A percentile compares a stretch with the other conserved stretches of the same genome.
phyloP scores from a whole-genome alignment of 2,888 invertebrate species.

The Clivina fossor region DNA sequence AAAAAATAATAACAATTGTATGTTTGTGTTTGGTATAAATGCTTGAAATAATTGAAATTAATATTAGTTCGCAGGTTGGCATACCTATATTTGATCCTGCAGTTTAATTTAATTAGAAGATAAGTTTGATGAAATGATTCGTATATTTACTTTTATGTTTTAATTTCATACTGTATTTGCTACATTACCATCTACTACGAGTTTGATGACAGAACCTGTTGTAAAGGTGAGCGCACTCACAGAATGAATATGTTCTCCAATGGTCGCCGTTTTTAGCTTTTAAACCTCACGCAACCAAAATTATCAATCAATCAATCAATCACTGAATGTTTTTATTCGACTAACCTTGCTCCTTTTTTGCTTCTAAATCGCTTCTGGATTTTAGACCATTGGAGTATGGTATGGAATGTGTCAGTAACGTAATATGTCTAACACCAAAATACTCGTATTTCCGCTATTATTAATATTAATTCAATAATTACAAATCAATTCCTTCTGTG shows the following conservation, averaged over 20 bases:
- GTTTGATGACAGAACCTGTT: slow-evolving; percentile 36
- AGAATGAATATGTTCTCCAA: slow-evolving; percentile 18
- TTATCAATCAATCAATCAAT: slow-evolving; percentile 4
- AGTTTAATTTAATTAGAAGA: slow-evolving; percentile 25
- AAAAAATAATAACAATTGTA: slow-evolving; percentile 5
- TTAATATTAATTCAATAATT: slow-evolving; percentile 14
- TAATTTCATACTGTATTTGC: slow-evolving; percentile 52
- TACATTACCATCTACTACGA: slow-evolving; percentile 48
- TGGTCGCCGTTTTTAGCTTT: slow-evolving; percentile 17
- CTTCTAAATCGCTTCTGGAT: slow-evolving; percentile 2
- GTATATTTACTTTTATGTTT: slow-evolving; percentile 45
- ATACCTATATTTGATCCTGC: slow-evolving; percentile 18
- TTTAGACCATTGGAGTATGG: slow-evolving; percentile 15
- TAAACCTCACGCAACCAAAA: slow-evolving; percentile 9
- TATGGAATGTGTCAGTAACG: too few relatives aligned
- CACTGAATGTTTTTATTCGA: too few relatives aligned
- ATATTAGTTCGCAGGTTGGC: slow-evolving; percentile 26
- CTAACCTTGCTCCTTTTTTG: too few relatives aligned
- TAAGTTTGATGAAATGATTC: slow-evolving; percentile 33
- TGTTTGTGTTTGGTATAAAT: slow-evolving; percentile 21
- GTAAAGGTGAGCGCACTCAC: slow-evolving; percentile 49
- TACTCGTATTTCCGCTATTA: slow-evolving; percentile 12
- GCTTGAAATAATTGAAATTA: slow-evolving; percentile 22
- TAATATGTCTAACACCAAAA: slow-evolving; percentile 13
- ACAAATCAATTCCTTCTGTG: slow-evolving; percentile 6